Percentiles rank a stretch among this genome's conserved stretches.
These are phyloP conservation scores for Cataglyphis hispanica DNA, from an alignment of 1,140 invertebrate genomes.

Conservation along the genomic window DNA sequence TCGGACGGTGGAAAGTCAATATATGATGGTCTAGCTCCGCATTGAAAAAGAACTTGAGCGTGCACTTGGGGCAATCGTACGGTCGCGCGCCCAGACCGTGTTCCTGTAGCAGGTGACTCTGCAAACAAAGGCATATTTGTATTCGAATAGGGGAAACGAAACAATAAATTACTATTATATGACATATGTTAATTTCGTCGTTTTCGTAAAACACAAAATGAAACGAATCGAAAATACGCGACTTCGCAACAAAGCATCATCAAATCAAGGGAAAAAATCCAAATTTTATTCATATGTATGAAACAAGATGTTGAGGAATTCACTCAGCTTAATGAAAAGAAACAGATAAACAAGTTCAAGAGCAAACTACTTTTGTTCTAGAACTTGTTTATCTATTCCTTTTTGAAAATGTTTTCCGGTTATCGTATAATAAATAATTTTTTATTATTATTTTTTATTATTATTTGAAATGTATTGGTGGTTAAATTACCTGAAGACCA, in stretches of 20 bases:
- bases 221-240: not conserved
- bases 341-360: too few relatives aligned
- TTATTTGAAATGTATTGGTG: not conserved
- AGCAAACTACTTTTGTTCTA: too few relatives aligned
- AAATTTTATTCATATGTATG: not conserved
- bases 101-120: slow-evolving; percentile 93
- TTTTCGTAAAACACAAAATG: not conserved
- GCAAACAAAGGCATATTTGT: slow-evolving; percentile 71
- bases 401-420: not conserved
- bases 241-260: not conserved
- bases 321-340: not conserved
- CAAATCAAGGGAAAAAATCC: not conserved
- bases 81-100: slow-evolving; percentile 93
- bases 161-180: not conserved
- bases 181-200: not conserved
- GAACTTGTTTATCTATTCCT: not conserved
- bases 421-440: not conserved
- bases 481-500: slow-evolving; percentile 87
- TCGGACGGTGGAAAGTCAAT: slow-evolving; percentile 76
- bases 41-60: slow-evolving; percentile 95
- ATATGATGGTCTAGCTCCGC: slow-evolving; percentile 95
- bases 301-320: not conserved
- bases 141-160: not conserved
- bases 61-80: slow-evolving; percentile 94
- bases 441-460: too few relatives aligned